These are phyloP conservation scores for Struthio camelus DNA, from an alignment of 2,113 vertebrate species.

Conservation along the genomic window DNA sequence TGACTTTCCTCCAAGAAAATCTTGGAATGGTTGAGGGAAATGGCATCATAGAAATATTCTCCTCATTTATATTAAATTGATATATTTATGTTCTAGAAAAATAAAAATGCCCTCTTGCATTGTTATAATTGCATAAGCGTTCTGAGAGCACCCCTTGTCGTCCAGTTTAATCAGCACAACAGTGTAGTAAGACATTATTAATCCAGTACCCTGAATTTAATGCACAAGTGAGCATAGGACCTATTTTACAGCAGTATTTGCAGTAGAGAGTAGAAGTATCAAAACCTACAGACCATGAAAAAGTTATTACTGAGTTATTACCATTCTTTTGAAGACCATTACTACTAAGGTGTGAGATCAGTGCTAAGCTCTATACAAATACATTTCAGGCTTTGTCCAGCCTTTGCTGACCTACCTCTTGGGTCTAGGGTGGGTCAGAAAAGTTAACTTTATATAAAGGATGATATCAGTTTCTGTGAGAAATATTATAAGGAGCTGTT, in stretches of 20 bases:
- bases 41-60: not conserved
- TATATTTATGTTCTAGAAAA: not conserved
- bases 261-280: not conserved
- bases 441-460: not conserved
- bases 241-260: not conserved
- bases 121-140: not conserved
- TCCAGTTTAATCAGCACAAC: not conserved
- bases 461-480: not conserved
- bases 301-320: not conserved
- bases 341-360: not conserved
- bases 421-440: not conserved
- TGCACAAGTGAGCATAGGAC: not conserved
- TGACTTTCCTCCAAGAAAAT: not conserved
- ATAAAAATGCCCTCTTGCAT: not conserved
- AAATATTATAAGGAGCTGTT: not conserved
- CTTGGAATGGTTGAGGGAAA: not conserved
- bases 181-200: not conserved
- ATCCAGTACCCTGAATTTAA: not conserved
- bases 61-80: not conserved
- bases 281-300: not conserved
- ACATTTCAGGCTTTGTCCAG: not conserved
- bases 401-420: not conserved
- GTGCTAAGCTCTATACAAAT: not conserved
- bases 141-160: not conserved
- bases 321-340: not conserved